Evolutionary conservation across 2,113 vertebrate genomes (phyloP).

Genomic region (Naja naja): DNA sequence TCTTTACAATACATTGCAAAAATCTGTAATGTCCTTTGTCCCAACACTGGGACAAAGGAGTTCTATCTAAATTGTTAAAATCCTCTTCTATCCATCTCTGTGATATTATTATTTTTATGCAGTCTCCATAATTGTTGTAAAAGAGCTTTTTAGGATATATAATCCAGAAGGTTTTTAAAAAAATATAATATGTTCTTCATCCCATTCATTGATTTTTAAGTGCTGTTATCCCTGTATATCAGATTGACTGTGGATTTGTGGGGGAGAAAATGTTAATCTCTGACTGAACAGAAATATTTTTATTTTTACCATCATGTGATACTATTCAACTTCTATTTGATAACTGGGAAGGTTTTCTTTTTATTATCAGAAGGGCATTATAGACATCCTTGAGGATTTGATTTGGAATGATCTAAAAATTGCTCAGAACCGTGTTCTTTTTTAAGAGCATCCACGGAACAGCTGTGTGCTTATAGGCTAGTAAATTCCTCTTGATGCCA

Average conservation of each 20-base stretch:
- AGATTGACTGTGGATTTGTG: neutral
- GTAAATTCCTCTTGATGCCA: neutral
- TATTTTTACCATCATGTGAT: neutral
- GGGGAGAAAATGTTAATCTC: neutral
- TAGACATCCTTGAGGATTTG: neutral
- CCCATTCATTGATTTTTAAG: neutral
- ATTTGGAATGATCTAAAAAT: neutral
- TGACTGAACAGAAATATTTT: neutral
- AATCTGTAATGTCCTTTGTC: neutral
- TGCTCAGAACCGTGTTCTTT: neutral
- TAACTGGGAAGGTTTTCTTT: neutral
- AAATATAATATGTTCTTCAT: neutral
- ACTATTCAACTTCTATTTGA: neutral
- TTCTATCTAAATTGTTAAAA: neutral
- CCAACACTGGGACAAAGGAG: neutral
- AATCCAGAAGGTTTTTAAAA: neutral
- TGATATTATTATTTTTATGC: neutral
- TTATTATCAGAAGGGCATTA: neutral
- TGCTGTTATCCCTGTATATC: neutral
- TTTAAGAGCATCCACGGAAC: neutral
- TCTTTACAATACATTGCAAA: neutral
- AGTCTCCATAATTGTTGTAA: neutral
- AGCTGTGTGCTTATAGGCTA: neutral
- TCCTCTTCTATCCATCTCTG: neutral
- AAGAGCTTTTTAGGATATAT: neutral